Evolutionary conservation across 2,113 vertebrate genomes (phyloP).

Genomic region (Perccottus glenii): DNA sequence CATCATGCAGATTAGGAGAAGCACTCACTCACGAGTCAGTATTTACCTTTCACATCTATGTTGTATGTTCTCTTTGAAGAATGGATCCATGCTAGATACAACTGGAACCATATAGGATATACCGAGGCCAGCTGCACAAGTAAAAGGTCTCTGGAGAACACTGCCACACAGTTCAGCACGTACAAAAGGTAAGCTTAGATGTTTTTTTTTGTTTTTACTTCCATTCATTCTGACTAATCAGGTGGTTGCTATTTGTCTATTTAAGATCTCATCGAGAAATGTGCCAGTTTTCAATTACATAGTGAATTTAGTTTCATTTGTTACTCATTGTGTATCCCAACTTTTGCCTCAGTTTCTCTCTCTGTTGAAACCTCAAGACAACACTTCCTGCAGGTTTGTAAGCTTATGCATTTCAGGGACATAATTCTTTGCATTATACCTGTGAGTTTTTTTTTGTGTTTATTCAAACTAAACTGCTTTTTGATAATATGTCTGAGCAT

Average conservation of each 20-base stretch:
- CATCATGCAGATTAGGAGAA: slow-evolving; percentile 16
- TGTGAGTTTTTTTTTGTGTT: too few relatives aligned
- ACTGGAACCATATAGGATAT: slow-evolving; percentile 1
- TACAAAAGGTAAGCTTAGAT: slow-evolving; percentile 35
- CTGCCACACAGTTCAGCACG: not conserved
- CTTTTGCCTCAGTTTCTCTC: slow-evolving; percentile 12
- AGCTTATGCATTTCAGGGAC: slow-evolving; percentile 17
- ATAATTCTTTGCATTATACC: not conserved
- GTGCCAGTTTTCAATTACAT: not conserved
- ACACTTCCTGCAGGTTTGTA: slow-evolving; percentile 49
- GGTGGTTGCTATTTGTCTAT: not conserved
- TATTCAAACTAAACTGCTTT: not conserved
- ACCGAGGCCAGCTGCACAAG: not conserved
- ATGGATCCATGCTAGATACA: slow-evolving; percentile 1
- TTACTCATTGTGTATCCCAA: not conserved
- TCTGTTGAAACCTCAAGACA: slow-evolving; percentile 43
- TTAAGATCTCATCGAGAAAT: not conserved
- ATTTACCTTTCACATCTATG: slow-evolving; percentile 18
- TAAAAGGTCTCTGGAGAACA: slow-evolving; percentile 19
- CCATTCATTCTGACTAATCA: not conserved
- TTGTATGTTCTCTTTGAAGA: slow-evolving; percentile 17
- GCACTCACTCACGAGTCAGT: slow-evolving; percentile 23
- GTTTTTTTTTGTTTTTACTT: not conserved
- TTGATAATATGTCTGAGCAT: not conserved
- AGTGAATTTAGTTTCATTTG: not conserved